Base-by-base conservation (phyloP, 2,113 vertebrate genomes). In the Chascanopsetta lugubris region DNA sequence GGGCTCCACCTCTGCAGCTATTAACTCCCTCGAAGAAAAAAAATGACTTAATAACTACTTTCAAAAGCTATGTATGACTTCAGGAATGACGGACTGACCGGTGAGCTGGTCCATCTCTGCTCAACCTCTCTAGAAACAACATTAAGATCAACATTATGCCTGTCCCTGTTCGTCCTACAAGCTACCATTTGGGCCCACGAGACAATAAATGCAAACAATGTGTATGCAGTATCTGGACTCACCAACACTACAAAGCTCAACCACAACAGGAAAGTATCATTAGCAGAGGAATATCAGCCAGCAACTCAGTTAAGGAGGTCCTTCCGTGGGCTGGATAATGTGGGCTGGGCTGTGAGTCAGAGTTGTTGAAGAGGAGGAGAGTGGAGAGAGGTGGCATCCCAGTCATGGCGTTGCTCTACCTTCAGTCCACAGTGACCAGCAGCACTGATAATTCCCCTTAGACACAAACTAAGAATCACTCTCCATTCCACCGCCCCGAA, bases 361-460 rank as follows among this genome's bases (percentile, higher is more conserved):
- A 72, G 70, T 61, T 74, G 79, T 55, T 86, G 83, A 89, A 81
- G 86, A 88, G 89, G 87, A 88, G 84, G 79, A 85, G 56, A 87
- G 77, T 55, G 72, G 75, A 83, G 62, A 80, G 48, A 87, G 84
- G 88, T 84, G 83, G 77, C 62, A 79, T 87, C 81, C 86, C 82
- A 77, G 87, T 84, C 85, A 83, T 81, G 74, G 66, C 75, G 81
- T 67, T 82, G 82, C 84, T 85, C 85, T 74, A 69, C 85, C 79
- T 81, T 69, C 84, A 84, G 85, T 78, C 79, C 75, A 60, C 62
- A 74, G 53, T 81, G 86, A 85, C 70, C 58, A 72, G 75, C 77
- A 68, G 70, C 73, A 80, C 60, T 62, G 24, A 70, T 80, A 47
- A 18, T 10, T 51, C 71, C 61, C 58, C 42, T 47, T 55, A 75